Evolutionary conservation across 1,140 invertebrate species (phyloP).

Genomic region (Heliconius himera): DNA sequence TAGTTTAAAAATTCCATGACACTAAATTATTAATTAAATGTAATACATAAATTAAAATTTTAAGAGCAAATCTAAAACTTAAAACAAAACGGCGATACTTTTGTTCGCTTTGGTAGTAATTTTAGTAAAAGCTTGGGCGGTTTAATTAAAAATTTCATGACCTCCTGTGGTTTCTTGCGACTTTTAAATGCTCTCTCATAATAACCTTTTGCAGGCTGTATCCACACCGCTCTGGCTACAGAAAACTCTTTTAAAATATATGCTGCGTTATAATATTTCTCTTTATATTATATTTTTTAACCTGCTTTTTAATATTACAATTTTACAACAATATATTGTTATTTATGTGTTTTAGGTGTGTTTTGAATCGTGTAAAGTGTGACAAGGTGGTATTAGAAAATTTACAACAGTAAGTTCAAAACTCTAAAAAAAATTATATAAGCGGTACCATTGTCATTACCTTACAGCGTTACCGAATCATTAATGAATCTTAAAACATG

Average conservation of each 20-base stretch:
- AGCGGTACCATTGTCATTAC: too few relatives aligned
- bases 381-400: too few relatives aligned
- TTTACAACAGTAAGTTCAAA: too few relatives aligned
- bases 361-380: too few relatives aligned
- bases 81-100: conserved; percentile 6
- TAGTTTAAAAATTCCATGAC: neutral
- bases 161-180: conserved; percentile 26
- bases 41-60: neutral
- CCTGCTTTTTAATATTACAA: too few relatives aligned
- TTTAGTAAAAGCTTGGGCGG: conserved; percentile 31
- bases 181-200: conserved; percentile 18
- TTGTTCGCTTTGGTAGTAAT: conserved; percentile 25
- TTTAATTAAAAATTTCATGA: conserved; percentile 34
- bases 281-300: too few relatives aligned
- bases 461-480: too few relatives aligned
- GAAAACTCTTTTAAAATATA: neutral
- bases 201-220: conserved; percentile 12
- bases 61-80: neutral
- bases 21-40: neutral
- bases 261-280: neutral
- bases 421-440: too few relatives aligned
- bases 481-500: too few relatives aligned
- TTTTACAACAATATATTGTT: too few relatives aligned
- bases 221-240: neutral
- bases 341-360: too few relatives aligned